A percentile compares a stretch with the other conserved stretches of the same genome.
phyloP scores from a whole-genome alignment of 2,888 invertebrate species.

The Thera britannica region DNA sequence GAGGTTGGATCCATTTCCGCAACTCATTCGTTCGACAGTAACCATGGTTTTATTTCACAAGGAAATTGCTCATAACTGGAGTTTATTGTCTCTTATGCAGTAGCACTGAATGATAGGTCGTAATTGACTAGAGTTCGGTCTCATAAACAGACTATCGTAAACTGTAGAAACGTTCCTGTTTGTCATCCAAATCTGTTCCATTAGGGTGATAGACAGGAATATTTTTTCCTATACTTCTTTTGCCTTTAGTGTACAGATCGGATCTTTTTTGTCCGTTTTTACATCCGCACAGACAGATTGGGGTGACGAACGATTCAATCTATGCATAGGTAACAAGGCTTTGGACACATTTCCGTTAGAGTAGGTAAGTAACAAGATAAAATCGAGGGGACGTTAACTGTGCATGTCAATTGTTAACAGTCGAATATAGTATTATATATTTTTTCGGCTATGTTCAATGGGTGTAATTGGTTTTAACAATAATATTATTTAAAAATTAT shows the following conservation, averaged over 20 bases:
- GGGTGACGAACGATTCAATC: too few species aligned
- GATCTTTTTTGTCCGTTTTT: too few species aligned
- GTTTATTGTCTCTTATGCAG: conserved; percentile 41
- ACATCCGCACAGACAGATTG: too few species aligned
- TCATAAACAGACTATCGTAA: neutral
- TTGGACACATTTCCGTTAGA: too few species aligned
- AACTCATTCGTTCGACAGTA: conserved; percentile 41
- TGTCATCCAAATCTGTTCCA: neutral
- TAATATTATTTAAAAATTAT: too few species aligned
- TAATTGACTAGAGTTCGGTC: conserved; percentile 9
- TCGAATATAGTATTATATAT: too few species aligned
- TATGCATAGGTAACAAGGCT: too few species aligned
- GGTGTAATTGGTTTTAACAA: too few species aligned
- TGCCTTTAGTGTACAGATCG: neutral
- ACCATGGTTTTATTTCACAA: conserved; percentile 42
- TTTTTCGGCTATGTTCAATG: too few species aligned
- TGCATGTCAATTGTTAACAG: too few species aligned
- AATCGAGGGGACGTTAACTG: too few species aligned
- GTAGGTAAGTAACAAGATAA: too few species aligned
- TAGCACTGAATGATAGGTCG: conserved; percentile 25
- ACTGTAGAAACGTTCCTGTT: neutral
- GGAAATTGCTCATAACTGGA: conserved; percentile 40
- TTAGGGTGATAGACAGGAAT: neutral
- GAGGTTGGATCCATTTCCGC: conserved; percentile 39
- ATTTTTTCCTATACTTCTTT: neutral